Evolutionary conservation across 2,797 vertebrate genomes (phyloP).

Genomic region (Danio albolineatus): DNA sequence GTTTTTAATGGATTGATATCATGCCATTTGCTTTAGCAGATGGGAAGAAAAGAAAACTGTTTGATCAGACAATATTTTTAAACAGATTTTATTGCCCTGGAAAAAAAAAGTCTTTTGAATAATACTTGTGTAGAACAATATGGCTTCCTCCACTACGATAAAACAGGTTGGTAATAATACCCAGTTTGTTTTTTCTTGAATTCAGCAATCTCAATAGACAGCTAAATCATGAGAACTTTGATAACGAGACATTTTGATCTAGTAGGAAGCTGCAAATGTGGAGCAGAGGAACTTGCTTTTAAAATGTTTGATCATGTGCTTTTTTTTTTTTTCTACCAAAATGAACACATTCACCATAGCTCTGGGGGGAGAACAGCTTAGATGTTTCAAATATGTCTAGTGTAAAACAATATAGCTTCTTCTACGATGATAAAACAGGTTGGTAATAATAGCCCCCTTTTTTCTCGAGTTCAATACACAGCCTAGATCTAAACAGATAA

Average conservation of each 20-base stretch:
- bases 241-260: not conserved
- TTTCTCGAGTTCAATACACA: slow-evolving; percentile 27
- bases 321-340: not conserved
- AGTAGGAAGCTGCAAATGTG: not conserved
- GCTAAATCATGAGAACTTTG: not conserved
- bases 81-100: not conserved
- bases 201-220: slow-evolving; percentile 3
- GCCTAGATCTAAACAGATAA: slow-evolving; percentile 8
- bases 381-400: slow-evolving; percentile 14
- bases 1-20: not conserved
- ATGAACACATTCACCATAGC: not conserved
- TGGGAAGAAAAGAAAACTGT: not conserved
- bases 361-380: not conserved
- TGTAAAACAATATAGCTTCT: slow-evolving; percentile 35
- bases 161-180: slow-evolving; percentile 36
- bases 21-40: not conserved
- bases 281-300: slow-evolving; percentile 12
- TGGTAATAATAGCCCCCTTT: slow-evolving; percentile 33
- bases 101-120: not conserved
- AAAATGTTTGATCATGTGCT: slow-evolving; percentile 10
- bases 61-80: not conserved
- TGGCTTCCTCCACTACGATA: not conserved
- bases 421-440: slow-evolving; percentile 35
- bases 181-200: not conserved
- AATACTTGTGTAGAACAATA: slow-evolving; percentile 11